Evolutionary conservation across 37 sponge, comb jelly and placozoan genomes (phyloP).

Genomic region (Spongia lamella): DNA sequence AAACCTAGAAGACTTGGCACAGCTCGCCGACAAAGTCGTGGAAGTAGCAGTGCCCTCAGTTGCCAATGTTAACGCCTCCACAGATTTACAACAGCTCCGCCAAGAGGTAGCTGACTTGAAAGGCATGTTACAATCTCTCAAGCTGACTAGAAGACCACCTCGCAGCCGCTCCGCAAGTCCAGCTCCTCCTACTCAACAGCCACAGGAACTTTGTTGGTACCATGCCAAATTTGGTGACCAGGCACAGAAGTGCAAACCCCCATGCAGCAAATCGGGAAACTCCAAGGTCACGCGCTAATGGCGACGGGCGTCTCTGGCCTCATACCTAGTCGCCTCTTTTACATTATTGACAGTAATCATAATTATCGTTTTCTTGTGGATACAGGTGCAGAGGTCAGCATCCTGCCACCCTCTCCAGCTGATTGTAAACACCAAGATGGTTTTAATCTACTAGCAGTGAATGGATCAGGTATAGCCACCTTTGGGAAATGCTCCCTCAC

Average conservation of each 20-base stretch:
- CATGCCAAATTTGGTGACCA: slow-evolving; percentile 35
- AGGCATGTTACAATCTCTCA: no score
- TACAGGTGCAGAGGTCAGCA: slow-evolving; percentile 49
- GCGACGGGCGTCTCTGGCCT: slow-evolving; percentile 65
- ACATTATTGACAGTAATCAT: slow-evolving; percentile 21
- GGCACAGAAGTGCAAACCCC: slow-evolving; percentile 55
- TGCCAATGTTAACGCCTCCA: background rate
- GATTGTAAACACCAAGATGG: background rate
- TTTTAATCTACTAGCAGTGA: slow-evolving; percentile 21
- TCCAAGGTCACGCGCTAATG: slow-evolving; percentile 46
- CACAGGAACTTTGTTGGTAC: no score
- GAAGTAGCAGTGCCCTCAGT: slow-evolving; percentile 8
- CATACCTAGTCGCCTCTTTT: slow-evolving; percentile 56
- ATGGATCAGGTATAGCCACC: slow-evolving; percentile 23
- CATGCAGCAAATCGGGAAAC: slow-evolving; percentile 54
- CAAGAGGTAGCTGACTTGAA: no score
- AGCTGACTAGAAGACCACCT: no score
- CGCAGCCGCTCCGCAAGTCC: no score
- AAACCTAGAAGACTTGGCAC: no score
- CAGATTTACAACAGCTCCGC: no score
- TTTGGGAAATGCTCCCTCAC: slow-evolving; percentile 52
- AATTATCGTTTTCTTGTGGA: slow-evolving; percentile 43
- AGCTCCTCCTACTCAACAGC: no score
- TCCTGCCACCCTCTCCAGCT: slow-evolving; percentile 22
- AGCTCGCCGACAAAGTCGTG: slow-evolving; percentile 25